Evolutionary conservation across 1,140 invertebrate genomes (phyloP).

Genomic region (Drosophila saltans): DNA sequence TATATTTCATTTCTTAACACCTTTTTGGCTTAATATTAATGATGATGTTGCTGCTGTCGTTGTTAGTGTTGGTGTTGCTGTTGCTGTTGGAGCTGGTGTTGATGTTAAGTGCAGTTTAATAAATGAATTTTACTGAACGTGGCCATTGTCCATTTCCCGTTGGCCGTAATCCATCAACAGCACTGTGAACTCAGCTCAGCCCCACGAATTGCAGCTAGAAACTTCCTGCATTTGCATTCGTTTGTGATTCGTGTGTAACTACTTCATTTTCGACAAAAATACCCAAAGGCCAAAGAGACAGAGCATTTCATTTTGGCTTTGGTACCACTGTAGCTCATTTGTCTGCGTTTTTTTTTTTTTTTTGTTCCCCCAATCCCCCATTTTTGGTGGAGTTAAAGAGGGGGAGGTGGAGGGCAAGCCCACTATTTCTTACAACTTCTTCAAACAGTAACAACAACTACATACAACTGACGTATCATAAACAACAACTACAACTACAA

Average conservation of each 20-base stretch:
- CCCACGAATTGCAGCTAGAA: neutral
- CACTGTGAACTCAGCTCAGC: neutral
- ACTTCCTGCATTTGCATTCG: slow-evolving; percentile 72
- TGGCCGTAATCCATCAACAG: slow-evolving; percentile 12
- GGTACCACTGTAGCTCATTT: slow-evolving; percentile 65
- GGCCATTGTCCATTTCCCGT: slow-evolving; percentile 19
- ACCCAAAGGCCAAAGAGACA: slow-evolving; percentile 1
- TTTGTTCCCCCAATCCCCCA: no score
- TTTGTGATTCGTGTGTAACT: slow-evolving; percentile 1
- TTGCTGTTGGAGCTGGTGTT: slow-evolving; percentile 71
- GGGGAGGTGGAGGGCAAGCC: slow-evolving; percentile 42
- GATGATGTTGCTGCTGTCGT: slow-evolving; percentile 14
- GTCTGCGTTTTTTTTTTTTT: slow-evolving; percentile 29
- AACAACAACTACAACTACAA: slow-evolving; percentile 63
- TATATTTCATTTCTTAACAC: slow-evolving; percentile 1
- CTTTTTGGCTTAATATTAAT: slow-evolving; percentile 14
- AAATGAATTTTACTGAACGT: slow-evolving; percentile 75
- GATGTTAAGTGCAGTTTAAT: slow-evolving; percentile 83
- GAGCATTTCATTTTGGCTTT: slow-evolving; percentile 9
- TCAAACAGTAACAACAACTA: slow-evolving; percentile 51
- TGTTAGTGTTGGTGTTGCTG: slow-evolving; percentile 56
- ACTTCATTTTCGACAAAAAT: slow-evolving; percentile 18
- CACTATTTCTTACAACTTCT: slow-evolving; percentile 80
- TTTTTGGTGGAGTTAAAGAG: no score
- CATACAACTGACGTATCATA: slow-evolving; percentile 73